Evolutionary conservation across 2,888 invertebrate species (phyloP), one percentile per base, ranked within the genome.

Genomic region (Eilema griseolum): DNA sequence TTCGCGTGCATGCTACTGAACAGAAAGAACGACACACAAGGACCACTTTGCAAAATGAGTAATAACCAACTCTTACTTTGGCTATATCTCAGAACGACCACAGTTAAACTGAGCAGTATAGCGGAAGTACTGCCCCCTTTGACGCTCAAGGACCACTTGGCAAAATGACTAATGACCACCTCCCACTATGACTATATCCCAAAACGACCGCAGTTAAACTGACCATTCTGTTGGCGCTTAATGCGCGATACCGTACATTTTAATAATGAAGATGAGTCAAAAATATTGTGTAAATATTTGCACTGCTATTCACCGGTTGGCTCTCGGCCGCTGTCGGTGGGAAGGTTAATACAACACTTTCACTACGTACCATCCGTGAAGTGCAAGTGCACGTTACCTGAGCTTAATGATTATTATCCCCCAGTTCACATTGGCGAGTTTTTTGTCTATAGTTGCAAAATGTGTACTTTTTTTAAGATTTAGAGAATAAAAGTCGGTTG

Each of bases 341-440:
- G 33, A 62, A 62, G 37, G 37, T 37, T 37, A 61, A 23, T n/a
- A 62, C 61, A 41, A 16, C 16, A 41, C 41, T 62, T 37, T 62
- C 37, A 24, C 16, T 37, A 62, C 24, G 24, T 37, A 62, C 23
- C 8, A 23, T 37, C 33, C 20, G 20, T 62, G 33, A 24, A 62
- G 33, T 62, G 37, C 37, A 62, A 62, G 52, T 52, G 52, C 52
- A 52, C 52, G 10, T n/a, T n/a, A 52, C n/a, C n/a, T 52, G 52
- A 52, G 52, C 52, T 37, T 37, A 12, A 33, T 61, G 61, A 20
- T 20, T n/a, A 14, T 4, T 33, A 52, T 52, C 52, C n/a, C 37
- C 23, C 16, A 62, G 24, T 24, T 23, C 52, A 52, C 52, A n/a
- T 2, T 8, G n/a, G 8, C 20, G 20, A 52, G 46, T 46, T 52